These are phyloP conservation scores for Leptopilina myrica DNA, from an alignment of 2,888 invertebrate genomes.

Conservation along the genomic window DNA sequence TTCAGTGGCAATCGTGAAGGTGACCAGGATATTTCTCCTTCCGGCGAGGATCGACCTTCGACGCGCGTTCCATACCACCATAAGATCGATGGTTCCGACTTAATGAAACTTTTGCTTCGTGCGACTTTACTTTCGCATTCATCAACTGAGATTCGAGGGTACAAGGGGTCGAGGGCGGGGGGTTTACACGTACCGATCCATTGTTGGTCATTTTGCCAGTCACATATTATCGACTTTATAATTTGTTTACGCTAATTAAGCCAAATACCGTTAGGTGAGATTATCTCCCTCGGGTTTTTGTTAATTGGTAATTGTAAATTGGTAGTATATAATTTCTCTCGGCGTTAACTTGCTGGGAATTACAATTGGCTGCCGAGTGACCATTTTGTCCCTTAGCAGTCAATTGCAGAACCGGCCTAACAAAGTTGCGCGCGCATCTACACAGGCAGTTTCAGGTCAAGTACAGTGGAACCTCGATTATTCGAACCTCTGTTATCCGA, in stretches of 20 bases:
- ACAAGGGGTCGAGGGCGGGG: no score
- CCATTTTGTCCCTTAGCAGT: no score
- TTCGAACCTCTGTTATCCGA: no score
- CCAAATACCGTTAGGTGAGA: not conserved
- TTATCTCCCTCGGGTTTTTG: no score
- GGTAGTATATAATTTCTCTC: no score
- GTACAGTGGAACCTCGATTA: no score
- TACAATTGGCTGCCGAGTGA: no score
- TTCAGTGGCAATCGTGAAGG: slow-evolving; percentile 51
- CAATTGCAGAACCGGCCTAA: no score
- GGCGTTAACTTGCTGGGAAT: no score
- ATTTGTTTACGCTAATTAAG: slow-evolving; percentile 14
- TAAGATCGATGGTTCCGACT: slow-evolving; percentile 46
- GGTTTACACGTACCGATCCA: not conserved
- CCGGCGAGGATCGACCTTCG: slow-evolving; percentile 55
- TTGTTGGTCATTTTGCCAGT: not conserved
- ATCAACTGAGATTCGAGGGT: not conserved
- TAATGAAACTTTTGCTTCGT: slow-evolving; percentile 44
- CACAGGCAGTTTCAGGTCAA: no score
- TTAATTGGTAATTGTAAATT: no score
- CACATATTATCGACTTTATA: not conserved
- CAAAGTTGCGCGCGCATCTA: no score
- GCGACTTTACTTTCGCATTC: slow-evolving; percentile 53
- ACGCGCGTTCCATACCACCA: slow-evolving; percentile 38
- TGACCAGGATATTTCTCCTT: slow-evolving; percentile 63